Base-by-base conservation (phyloP, 1,140 invertebrate genomes). In the Latrodectus geometricus region DNA sequence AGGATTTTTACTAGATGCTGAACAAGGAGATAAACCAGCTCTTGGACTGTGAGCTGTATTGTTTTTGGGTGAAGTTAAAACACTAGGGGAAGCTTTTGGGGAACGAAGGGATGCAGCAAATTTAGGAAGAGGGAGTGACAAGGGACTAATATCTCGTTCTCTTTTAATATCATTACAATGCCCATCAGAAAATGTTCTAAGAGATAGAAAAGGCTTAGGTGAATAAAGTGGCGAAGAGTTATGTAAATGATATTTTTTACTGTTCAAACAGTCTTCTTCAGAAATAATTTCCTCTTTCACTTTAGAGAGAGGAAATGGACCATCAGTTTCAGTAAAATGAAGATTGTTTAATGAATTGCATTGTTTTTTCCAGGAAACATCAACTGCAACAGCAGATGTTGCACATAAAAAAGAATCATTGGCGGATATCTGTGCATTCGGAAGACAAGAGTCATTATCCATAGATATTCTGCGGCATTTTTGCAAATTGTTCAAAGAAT, bases 61-160 rank as follows among this genome's bases (percentile, higher is more conserved):
- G 65, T 87, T 88, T 76, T 89, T 88, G 20, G 90, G 88, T 66
- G 89, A 88, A 48, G 83, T 80, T n/a, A 86, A 66, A 23, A 82
- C n/a, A 73, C 68, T 88, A n/a, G 87, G 87, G 65, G 87, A 89
- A 65, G 88, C 88, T 87, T 89, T 88, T 35, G 89, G 82, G 50
- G 88, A 80, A 87, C 86, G 52, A 50, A 88, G 21, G 82, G 91
- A 89, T 95, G 95, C 93, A 14, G 96, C 96, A 90, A 97, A 97
- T 90, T 95, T 94, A 4, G 96, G 96, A 87, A 97, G 91, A 7
- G 96, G 96, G 82, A 97, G 90, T 86, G 94, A 95, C 88, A 97
- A 92, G 8, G 96, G 95, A 49, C 89, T 89, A 70, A 75, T 88
- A 21, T 89, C 83, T 52, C 81, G 85, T 50, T 81, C 76, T 78